Conservation (phyloP, 2,797 vertebrate species). For the Sphaeramia orbicularis region DNA sequence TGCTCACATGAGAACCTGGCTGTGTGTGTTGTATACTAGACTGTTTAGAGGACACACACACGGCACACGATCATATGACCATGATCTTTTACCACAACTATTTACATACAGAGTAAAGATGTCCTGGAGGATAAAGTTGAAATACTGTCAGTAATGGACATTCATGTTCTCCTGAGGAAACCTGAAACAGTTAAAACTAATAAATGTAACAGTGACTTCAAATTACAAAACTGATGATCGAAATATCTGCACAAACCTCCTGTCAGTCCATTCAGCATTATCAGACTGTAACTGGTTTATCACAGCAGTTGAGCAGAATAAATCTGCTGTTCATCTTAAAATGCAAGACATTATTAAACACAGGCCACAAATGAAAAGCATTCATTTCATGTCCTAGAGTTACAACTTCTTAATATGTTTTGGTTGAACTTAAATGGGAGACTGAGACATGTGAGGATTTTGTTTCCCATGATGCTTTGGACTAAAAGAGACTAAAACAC, state of each 20-base stretch:
- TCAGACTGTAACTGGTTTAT: background rate
- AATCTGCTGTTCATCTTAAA: slow-evolving; percentile 1
- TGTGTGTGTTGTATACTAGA: background rate
- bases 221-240: no score
- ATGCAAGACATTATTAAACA: slow-evolving; percentile 1
- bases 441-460: background rate
- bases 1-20: slow-evolving; percentile 4
- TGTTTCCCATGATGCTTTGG: background rate
- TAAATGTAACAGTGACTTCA: no score
- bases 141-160: background rate
- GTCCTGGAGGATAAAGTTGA: background rate
- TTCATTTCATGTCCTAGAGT: background rate
- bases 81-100: background rate
- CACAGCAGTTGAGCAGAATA: background rate
- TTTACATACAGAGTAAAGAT: background rate
- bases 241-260: no score
- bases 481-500: no score
- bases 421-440: background rate
- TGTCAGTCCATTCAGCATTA: no score
- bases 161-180: background rate
- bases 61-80: slow-evolving; percentile 7
- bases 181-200: background rate
- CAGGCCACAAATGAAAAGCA: background rate
- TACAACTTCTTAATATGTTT: background rate
- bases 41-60: slow-evolving; percentile 2